Evolutionary conservation across 2,113 vertebrate species (phyloP), one percentile per base, ranked within the genome.

Genomic region (Notothenia rossii): DNA sequence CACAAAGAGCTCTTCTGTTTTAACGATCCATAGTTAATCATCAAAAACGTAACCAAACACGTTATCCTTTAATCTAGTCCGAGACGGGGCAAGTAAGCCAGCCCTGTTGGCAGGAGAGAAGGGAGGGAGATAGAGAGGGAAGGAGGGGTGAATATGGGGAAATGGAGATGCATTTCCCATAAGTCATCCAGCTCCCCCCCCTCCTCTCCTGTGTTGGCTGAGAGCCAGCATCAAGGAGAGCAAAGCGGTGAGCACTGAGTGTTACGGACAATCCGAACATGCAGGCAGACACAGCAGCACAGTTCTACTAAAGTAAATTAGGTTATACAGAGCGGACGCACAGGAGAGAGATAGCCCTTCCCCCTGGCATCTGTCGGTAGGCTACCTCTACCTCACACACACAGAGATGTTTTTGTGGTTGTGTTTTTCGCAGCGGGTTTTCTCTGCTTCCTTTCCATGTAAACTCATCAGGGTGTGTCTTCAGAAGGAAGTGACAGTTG

Each of bases 101-200:
- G 61, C 63, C 14, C 46, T 63, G 59, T 62, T 77, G 54, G 56
- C 89, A 63, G 48, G 50, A 75, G 73, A 5, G 18, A 12, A 20
- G 60, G 58, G 53, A 78, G 73, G 29, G 83, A 50, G 14, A 22
- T 9, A 55, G 53, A n/a, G 36, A 33, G 56, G 56, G 51, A 77
- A 71, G 86, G 81, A 66, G 79, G 83, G 87, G 72, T 75, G 73
- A 70, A 72, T 85, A 86, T 85, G 90, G 87, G 91, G 94, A 94
- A 94, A 82, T 77, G 86, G 87, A 92, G 90, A 91, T 92, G 89
- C 85, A 89, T 94, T 96, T 96, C 95, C 94, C 88, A 93, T 94
- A 95, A 95, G 91, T 93, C 62, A 74, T 78, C 81, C 85, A 83
- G 91, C 88, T 88, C 88, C 84, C 81, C 88, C 77, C 59, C 78